Evolutionary conservation across 64 coral and sea anemone species (phyloP), one percentile per base, ranked within the genome.

Genomic region (Actinia equina): DNA sequence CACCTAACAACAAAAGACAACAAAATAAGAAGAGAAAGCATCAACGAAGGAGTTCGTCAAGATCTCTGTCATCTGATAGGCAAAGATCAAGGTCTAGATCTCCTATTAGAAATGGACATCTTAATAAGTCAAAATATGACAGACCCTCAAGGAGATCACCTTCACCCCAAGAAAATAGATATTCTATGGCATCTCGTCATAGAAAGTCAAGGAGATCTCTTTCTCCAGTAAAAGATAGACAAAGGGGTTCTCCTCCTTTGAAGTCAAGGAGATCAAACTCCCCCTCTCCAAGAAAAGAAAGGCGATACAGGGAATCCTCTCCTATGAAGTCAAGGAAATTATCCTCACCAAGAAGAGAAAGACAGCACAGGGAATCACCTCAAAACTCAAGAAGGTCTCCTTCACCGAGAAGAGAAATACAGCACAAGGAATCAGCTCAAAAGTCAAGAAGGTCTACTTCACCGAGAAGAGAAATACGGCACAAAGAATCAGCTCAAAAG

Each of bases 391-490:
- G 70, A 15, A 90, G 74, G 60, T 84, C 80, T 25, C 30, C 64
- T 59, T 90, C 89, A 8, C 89, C 89, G 17, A 55, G 78, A 81
- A 81, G 49, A 9, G 78, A 81, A 22, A 81, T 44, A 81, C 49
- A 19, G 14, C 27, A 11, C 14, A 81, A 44, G 7, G 42, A 23
- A 44, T 55, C 88, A 23, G 41, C 67, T 46, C 70, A 23, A 23
- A 91, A 63, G 59, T 79, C 59, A n/a, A n/a, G n/a, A 59, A 90
- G 71, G 71, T 84, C 79, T 43, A 25, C 61, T 44, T 89, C 88
- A 6, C 88, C 88, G 15, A 52, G 77, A 79, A 79, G 44, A 17
- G 77, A 79, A 3, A 79, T 37, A 44, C 44, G 11, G 7, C n/a
- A 19, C 15, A 79, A 41, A 5, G 30, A 20, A 42, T 52, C 87